A percentile compares a stretch with the other conserved stretches of the same genome.
Evolutionary conservation across 2,888 invertebrate species (phyloP).

Genomic region (Platycheirus rosarum): DNA sequence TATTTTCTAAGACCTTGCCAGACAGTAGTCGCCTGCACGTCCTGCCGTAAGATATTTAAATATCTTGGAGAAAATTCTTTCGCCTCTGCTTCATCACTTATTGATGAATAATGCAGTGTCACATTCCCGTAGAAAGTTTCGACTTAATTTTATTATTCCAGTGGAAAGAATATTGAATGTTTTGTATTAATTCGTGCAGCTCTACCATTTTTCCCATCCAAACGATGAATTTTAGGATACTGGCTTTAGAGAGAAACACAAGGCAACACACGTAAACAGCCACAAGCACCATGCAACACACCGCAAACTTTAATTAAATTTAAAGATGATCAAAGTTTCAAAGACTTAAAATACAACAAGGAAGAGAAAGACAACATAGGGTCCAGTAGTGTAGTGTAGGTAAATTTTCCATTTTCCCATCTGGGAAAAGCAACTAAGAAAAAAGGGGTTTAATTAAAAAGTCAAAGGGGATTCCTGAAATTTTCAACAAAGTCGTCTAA

Average conservation of each 20-base stretch:
- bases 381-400: background rate
- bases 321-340: constrained; percentile 39
- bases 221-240: background rate
- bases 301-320: constrained; percentile 62
- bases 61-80: constrained; percentile 2
- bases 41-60: constrained; percentile 7
- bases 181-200: background rate
- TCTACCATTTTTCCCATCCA: background rate
- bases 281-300: constrained; percentile 21
- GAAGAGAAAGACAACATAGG: background rate
- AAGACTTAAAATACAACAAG: background rate
- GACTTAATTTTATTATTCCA: constrained; percentile 38
- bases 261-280: constrained; percentile 19
- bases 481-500: constrained; percentile 3
- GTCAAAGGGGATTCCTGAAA: constrained; percentile 3
- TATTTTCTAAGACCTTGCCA: background rate
- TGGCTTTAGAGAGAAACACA: background rate
- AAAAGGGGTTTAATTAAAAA: constrained; percentile 17
- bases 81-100: constrained; percentile 31
- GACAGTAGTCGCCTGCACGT: background rate
- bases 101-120: constrained; percentile 47
- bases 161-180: constrained; percentile 8
- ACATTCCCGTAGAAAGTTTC: constrained; percentile 20
- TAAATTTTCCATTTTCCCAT: background rate
- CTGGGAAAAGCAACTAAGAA: background rate